These are phyloP conservation scores for Thomomys bottae DNA, from an alignment of 2,113 vertebrate genomes.

Conservation along the genomic window DNA sequence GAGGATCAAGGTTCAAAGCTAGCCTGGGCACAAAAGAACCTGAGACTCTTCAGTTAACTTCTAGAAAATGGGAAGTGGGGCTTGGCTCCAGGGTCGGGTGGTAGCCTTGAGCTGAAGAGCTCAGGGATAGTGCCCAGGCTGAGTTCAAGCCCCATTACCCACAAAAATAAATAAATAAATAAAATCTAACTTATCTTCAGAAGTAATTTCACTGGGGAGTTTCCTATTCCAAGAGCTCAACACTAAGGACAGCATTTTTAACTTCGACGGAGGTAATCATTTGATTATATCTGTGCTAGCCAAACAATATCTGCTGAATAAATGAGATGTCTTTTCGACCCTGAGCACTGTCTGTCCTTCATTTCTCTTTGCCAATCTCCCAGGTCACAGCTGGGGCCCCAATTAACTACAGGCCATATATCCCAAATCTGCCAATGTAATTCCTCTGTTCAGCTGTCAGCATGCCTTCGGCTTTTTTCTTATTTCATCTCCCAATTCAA, in stretches of 20 bases:
- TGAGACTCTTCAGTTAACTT: too few species aligned
- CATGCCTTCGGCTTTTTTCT: constrained; percentile 52
- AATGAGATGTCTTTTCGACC: constrained; percentile 12
- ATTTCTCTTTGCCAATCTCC: constrained; percentile 54
- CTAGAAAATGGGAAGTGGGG: too few species aligned
- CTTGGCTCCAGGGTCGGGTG: too few species aligned
- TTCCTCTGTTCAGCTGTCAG: constrained; percentile 54
- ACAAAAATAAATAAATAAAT: too few species aligned
- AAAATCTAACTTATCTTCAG: not conserved
- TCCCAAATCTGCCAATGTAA: constrained; percentile 59
- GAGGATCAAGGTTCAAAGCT: too few species aligned
- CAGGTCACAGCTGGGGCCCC: constrained; percentile 56
- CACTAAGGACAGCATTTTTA: not conserved
- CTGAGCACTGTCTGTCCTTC: not conserved
- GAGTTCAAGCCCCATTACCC: too few species aligned
- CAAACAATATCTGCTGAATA: constrained; percentile 37
- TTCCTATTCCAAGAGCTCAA: too few species aligned
- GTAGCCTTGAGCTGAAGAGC: too few species aligned
- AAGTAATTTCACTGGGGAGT: not conserved
- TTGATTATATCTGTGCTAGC: not conserved
- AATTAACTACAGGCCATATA: constrained; percentile 56
- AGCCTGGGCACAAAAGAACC: too few species aligned
- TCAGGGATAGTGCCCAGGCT: too few species aligned
- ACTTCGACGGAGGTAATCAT: not conserved
- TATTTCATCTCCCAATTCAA: constrained; percentile 66